Conservation (phyloP, 2,888 invertebrate genomes). For the Liopterus haemorrhoidalis region DNA sequence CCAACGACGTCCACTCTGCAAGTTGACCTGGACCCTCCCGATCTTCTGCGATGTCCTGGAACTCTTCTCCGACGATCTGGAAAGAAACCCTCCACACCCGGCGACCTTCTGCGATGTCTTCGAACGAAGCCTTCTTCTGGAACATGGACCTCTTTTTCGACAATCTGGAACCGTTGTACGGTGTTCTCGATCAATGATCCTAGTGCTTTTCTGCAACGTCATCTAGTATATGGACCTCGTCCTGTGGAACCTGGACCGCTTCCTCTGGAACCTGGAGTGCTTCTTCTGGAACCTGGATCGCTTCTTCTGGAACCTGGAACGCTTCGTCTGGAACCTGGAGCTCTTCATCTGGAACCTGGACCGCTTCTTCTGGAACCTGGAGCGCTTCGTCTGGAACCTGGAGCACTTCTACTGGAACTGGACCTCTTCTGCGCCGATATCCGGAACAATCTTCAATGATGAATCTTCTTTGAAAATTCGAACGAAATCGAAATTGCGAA, state of each 20-base stretch:
- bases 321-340: too few relatives aligned
- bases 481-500: too few relatives aligned
- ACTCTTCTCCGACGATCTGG: neutral
- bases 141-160: neutral
- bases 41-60: constrained; percentile 2
- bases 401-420: neutral
- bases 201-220: neutral
- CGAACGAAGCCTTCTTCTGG: neutral
- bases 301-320: neutral
- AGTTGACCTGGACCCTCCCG: too few relatives aligned
- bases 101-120: neutral
- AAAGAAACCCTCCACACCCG: neutral
- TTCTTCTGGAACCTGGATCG: constrained; percentile 2
- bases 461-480: too few relatives aligned
- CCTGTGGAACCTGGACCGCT: neutral
- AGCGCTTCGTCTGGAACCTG: neutral
- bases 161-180: neutral
- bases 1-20: too few relatives aligned
- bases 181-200: neutral
- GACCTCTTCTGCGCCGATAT: too few relatives aligned
- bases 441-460: too few relatives aligned
- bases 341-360: neutral
- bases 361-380: neutral
- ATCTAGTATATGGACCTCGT: too few relatives aligned
- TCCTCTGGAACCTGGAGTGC: neutral